These are phyloP conservation scores for Acropternis orthonyx DNA, from an alignment of 2,797 vertebrate species.

Conservation along the genomic window DNA sequence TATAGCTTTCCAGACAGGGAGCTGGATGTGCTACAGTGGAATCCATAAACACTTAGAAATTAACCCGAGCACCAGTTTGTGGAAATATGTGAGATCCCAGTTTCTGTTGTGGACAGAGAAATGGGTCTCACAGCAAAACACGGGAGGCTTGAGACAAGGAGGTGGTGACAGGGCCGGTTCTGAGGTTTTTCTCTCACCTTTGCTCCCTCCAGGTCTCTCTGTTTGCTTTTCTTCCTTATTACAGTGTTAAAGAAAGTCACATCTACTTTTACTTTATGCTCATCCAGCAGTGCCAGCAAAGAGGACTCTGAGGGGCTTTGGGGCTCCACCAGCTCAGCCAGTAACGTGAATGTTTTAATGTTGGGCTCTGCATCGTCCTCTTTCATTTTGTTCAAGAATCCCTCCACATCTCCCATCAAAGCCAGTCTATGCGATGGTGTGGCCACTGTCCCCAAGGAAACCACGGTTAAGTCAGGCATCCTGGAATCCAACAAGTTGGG, in stretches of 20 bases:
- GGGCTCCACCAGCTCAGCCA: slow-evolving; percentile 84
- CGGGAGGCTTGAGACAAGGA: neutral
- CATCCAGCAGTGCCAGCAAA: slow-evolving; percentile 78
- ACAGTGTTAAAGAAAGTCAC: slow-evolving; percentile 87
- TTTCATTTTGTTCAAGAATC: slow-evolving; percentile 87
- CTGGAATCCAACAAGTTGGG: slow-evolving; percentile 84
- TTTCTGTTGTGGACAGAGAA: neutral
- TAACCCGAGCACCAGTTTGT: neutral
- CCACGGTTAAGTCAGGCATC: neutral
- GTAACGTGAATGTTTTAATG: slow-evolving; percentile 86
- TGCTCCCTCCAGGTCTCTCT: slow-evolving; percentile 81
- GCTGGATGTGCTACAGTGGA: neutral
- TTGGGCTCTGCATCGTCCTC: slow-evolving; percentile 76
- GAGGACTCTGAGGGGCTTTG: slow-evolving; percentile 72
- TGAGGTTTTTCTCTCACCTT: slow-evolving; percentile 80
- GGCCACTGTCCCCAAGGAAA: slow-evolving; percentile 80
- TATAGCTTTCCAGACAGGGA: neutral
- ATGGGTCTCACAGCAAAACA: neutral
- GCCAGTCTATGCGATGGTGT: slow-evolving; percentile 80
- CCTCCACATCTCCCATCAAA: slow-evolving; percentile 83
- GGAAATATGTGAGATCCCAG: neutral
- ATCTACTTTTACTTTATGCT: slow-evolving; percentile 81
- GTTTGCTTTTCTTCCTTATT: slow-evolving; percentile 83
- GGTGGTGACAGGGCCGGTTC: neutral
- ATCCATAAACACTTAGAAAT: neutral